These are phyloP conservation scores for Eristalis tenax DNA, from an alignment of 2,888 invertebrate species.

Conservation along the genomic window DNA sequence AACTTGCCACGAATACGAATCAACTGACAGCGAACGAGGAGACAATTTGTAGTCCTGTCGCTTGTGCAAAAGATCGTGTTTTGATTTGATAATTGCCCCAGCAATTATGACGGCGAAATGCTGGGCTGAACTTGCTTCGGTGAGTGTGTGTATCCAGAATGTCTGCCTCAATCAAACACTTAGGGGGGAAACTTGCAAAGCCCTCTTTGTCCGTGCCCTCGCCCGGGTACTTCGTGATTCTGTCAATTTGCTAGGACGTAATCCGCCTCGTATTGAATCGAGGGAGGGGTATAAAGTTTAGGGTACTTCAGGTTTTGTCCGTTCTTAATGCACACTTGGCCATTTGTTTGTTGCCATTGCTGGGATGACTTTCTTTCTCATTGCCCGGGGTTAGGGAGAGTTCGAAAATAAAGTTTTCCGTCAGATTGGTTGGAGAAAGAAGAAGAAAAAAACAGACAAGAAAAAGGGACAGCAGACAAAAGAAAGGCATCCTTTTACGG, in stretches of 20 bases:
- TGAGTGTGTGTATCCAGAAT: constrained; percentile 35
- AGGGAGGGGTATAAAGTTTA: constrained; percentile 8
- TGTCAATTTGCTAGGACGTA: neutral
- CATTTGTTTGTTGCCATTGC: constrained; percentile 38
- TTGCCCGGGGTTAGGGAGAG: neutral
- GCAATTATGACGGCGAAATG: constrained; percentile 1
- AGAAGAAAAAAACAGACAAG: constrained; percentile 3
- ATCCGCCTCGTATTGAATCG: constrained; percentile 24
- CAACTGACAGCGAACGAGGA: constrained; percentile 12
- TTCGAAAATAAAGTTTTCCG: constrained; percentile 25
- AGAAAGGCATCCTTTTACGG: constrained; percentile 15
- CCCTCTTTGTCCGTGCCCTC: neutral
- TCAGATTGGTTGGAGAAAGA: constrained; percentile 19
- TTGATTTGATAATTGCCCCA: constrained; percentile 54
- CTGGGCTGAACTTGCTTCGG: constrained; percentile 25
- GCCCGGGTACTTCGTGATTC: neutral
- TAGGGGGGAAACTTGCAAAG: neutral
- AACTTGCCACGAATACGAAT: constrained; percentile 58
- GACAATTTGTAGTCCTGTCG: constrained; percentile 17
- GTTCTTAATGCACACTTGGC: constrained; percentile 16
- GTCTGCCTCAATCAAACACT: neutral
- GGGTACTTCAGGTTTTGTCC: neutral
- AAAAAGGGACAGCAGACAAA: constrained; percentile 14
- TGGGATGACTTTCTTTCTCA: neutral
- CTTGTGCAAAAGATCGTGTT: constrained; percentile 49